Percentiles rank a stretch among this genome's conserved stretches.
These are phyloP conservation scores for Lasioglossum leucozonium DNA, from an alignment of 2,888 invertebrate species.

Conservation along the genomic window DNA sequence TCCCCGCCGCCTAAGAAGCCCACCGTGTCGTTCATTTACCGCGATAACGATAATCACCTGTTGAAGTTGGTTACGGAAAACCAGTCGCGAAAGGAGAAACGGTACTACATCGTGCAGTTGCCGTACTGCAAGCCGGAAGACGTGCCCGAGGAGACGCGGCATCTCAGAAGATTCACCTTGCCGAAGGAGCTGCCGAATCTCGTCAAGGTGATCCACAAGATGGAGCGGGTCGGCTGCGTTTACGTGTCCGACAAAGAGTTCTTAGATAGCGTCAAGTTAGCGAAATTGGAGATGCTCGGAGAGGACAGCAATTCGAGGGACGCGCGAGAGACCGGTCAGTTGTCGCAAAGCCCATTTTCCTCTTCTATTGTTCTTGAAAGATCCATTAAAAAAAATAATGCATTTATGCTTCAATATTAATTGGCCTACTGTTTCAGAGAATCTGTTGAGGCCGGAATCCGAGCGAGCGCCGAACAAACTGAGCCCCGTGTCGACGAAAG, in stretches of 20 bases:
- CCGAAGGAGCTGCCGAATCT: slow-evolving; percentile 79
- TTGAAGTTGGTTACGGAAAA: slow-evolving; percentile 78
- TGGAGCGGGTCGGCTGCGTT: slow-evolving; percentile 70
- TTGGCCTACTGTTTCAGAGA: slow-evolving; percentile 62
- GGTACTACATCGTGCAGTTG: slow-evolving; percentile 78
- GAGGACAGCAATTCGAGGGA: slow-evolving; percentile 54
- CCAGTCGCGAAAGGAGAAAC: slow-evolving; percentile 74
- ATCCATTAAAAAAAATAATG: no score
- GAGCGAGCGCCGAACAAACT: background rate
- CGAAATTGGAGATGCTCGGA: slow-evolving; percentile 66
- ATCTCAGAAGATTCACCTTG: slow-evolving; percentile 77
- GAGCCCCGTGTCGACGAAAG: background rate
- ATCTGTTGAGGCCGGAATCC: slow-evolving; percentile 59
- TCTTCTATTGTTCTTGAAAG: background rate
- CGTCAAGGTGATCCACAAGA: slow-evolving; percentile 77
- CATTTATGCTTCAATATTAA: background rate
- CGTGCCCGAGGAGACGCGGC: slow-evolving; percentile 79
- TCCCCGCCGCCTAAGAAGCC: slow-evolving; percentile 75
- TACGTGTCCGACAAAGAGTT: slow-evolving; percentile 73
- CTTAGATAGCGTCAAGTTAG: slow-evolving; percentile 75
- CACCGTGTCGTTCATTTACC: slow-evolving; percentile 72
- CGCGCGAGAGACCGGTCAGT: slow-evolving; percentile 71
- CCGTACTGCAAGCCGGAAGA: slow-evolving; percentile 80
- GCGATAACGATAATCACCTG: slow-evolving; percentile 77
- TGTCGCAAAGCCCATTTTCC: background rate